Conservation (phyloP, 2,797 vertebrate genomes). For the Dryobates pubescens region DNA sequence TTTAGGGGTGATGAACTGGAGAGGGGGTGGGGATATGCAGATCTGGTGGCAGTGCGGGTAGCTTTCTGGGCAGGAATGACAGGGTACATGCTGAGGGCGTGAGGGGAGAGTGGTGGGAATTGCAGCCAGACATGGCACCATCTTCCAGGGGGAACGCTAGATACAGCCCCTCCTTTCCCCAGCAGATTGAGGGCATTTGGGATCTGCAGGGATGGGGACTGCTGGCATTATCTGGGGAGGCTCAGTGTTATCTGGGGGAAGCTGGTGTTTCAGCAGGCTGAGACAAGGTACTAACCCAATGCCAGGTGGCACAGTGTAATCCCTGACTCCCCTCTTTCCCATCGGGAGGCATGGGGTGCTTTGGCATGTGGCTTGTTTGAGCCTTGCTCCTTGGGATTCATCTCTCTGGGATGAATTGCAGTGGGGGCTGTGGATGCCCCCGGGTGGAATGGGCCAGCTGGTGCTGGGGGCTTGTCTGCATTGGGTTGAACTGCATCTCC, state of each 20-base stretch:
- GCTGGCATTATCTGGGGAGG: neutral
- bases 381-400: neutral
- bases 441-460: rapidly evolving
- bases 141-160: neutral
- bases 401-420: neutral
- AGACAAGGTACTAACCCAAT: rapidly evolving
- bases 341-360: neutral
- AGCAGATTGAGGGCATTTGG: neutral
- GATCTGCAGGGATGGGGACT: neutral
- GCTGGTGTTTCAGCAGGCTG: neutral
- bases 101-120: neutral
- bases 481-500: neutral
- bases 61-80: neutral
- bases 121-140: neutral
- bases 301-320: neutral
- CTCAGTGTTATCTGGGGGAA: neutral
- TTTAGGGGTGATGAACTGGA: neutral
- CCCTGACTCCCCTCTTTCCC: neutral
- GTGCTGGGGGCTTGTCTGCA: neutral
- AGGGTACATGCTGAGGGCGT: rapidly evolving
- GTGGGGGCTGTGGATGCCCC: neutral
- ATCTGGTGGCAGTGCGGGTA: neutral
- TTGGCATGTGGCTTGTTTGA: neutral
- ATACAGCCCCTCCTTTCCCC: neutral
- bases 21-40: neutral